phyloP scores from a whole-genome alignment of 2,797 vertebrate genomes.

The Meda fulgida region DNA sequence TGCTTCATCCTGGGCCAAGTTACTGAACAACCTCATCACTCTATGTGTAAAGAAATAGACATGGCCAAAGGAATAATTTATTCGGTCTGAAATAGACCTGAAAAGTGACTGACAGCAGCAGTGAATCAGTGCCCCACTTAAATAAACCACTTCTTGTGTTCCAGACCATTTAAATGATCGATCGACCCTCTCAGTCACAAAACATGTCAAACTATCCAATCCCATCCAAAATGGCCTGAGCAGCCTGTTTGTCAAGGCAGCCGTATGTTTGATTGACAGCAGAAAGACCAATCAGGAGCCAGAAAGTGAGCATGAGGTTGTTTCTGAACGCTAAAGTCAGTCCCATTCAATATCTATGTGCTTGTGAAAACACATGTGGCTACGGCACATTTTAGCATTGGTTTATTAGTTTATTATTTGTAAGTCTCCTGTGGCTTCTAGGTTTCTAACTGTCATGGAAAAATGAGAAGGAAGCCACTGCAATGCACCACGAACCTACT shows the following conservation, averaged over 20 bases:
- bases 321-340: no score
- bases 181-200: conserved; percentile 33
- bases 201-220: conserved; percentile 11
- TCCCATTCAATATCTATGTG: no score
- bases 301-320: background rate
- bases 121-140: conserved; percentile 15
- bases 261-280: conserved; percentile 4
- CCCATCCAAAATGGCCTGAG: background rate
- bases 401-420: background rate
- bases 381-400: background rate
- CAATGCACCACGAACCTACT: background rate
- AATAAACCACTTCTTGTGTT: conserved; percentile 32
- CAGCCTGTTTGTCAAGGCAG: background rate
- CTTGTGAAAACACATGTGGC: background rate
- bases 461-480: conserved; percentile 6
- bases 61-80: conserved; percentile 14
- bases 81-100: background rate
- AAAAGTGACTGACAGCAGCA: conserved; percentile 8
- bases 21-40: conserved; percentile 25
- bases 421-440: background rate
- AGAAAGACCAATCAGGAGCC: conserved; percentile 5
- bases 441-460: background rate
- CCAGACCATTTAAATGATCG: conserved; percentile 44
- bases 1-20: background rate
- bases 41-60: background rate